phyloP scores from a whole-genome alignment of 2,113 vertebrate species.

The Amphilophus citrinellus region DNA sequence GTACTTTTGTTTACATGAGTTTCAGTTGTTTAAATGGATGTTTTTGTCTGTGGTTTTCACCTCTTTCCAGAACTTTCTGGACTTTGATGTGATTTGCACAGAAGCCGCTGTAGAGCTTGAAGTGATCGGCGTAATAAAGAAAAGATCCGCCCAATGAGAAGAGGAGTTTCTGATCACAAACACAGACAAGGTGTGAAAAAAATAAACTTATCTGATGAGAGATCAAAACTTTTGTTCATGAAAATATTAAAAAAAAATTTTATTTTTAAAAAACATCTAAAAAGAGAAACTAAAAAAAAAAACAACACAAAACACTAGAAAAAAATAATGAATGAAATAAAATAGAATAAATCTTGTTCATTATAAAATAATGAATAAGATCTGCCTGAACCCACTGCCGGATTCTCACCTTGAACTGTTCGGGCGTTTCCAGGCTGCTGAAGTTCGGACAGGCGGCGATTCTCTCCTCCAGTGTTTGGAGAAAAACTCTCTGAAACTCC shows the following conservation, averaged over 20 bases:
- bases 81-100: constrained; percentile 97
- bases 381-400: neutral
- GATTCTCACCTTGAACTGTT: constrained; percentile 87
- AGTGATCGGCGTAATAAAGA: constrained; percentile 96
- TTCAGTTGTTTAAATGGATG: neutral
- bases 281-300: neutral
- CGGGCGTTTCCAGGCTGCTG: constrained; percentile 87
- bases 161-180: constrained; percentile 85
- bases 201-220: neutral
- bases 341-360: no score
- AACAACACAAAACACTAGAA: neutral
- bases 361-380: neutral
- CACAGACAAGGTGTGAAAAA: neutral
- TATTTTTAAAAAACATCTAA: neutral
- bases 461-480: constrained; percentile 93
- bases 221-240: neutral
- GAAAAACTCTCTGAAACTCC: constrained; percentile 94
- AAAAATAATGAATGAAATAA: no score
- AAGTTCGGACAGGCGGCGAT: constrained; percentile 89
- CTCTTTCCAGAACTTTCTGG: constrained; percentile 96
- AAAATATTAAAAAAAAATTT: neutral
- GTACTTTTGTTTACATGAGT: neutral
- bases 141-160: constrained; percentile 95
- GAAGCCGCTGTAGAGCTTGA: constrained; percentile 97
- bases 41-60: constrained; percentile 60